These are phyloP conservation scores for Malurus leucopterus DNA, from an alignment of 2,797 vertebrate species.

Conservation along the genomic window DNA sequence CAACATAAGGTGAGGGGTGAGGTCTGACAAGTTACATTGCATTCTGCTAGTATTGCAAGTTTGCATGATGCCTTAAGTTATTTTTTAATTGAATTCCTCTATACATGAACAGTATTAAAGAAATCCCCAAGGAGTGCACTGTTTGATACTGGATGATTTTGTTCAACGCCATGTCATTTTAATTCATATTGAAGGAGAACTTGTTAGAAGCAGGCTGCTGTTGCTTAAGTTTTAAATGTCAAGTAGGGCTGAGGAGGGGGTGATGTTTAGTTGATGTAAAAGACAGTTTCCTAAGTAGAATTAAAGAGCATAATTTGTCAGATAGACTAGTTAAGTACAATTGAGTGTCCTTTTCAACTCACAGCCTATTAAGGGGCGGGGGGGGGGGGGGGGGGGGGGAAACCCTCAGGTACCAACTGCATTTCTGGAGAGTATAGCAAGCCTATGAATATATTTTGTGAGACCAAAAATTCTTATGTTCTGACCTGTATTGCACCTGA, in stretches of 20 bases:
- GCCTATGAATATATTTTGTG: background rate
- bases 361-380: background rate
- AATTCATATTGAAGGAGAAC: conserved; percentile 43
- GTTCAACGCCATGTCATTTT: conserved; percentile 7
- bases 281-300: conserved; percentile 52
- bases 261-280: conserved; percentile 36
- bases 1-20: background rate
- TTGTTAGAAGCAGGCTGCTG: conserved; percentile 34
- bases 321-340: conserved; percentile 42
- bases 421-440: background rate
- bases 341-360: conserved; percentile 40
- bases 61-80: background rate
- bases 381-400: no score
- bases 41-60: conserved; percentile 2
- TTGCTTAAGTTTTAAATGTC: conserved; percentile 63
- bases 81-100: conserved; percentile 1
- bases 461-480: background rate
- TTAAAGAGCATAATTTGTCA: conserved; percentile 43
- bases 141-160: conserved; percentile 34
- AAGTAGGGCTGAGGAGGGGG: background rate
- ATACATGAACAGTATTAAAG: background rate
- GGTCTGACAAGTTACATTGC: background rate
- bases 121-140: background rate
- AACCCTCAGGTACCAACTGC: background rate
- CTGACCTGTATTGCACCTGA: background rate